Evolutionary conservation across 2,797 vertebrate species (phyloP).

Genomic region (Alosa sapidissima): DNA sequence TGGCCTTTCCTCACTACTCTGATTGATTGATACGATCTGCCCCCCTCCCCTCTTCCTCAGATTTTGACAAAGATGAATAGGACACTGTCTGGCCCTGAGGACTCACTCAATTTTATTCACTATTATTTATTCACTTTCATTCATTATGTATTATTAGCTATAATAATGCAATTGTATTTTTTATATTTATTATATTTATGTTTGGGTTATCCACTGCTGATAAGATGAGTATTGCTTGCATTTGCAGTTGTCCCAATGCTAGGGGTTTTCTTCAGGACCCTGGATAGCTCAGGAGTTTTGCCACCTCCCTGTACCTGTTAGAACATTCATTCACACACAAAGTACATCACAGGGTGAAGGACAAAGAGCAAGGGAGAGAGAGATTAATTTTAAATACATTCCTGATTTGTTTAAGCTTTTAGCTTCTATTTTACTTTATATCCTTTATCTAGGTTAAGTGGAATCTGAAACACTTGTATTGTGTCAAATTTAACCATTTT

Average conservation of each 20-base stretch:
- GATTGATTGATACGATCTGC: background rate
- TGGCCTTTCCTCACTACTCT: background rate
- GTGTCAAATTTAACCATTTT: no score
- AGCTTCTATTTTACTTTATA: no score
- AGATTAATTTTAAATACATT: no score
- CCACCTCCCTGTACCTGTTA: background rate
- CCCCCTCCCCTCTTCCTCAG: background rate
- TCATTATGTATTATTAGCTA: no score
- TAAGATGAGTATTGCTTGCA: background rate
- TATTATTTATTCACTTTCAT: background rate
- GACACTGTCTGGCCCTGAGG: background rate
- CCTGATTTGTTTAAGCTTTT: no score
- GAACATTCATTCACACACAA: background rate
- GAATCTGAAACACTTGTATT: no score
- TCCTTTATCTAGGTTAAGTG: no score
- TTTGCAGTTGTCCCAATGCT: constrained; percentile 9
- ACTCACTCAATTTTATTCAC: background rate
- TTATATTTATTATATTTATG: background rate
- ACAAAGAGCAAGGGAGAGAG: no score
- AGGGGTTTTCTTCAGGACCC: constrained; percentile 30
- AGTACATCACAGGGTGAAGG: no score
- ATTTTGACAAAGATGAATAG: background rate
- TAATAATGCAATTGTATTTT: no score
- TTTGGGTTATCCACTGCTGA: background rate
- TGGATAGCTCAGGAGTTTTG: constrained; percentile 33